Conservation (phyloP, 2,888 invertebrate species). For the Apeira syringaria region DNA sequence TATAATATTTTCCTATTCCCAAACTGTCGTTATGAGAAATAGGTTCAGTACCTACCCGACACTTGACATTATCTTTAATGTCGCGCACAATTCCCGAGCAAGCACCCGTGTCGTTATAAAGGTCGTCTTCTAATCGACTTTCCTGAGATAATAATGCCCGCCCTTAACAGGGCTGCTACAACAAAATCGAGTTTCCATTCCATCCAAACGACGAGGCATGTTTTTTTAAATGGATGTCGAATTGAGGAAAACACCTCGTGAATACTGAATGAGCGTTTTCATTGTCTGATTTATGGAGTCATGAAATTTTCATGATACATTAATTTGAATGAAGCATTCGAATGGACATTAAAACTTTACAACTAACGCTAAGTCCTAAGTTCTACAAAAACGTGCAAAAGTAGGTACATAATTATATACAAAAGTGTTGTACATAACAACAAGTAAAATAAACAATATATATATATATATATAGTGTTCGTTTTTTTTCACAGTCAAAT, state of each 20-base stretch:
- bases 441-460: too few species aligned
- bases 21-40: conserved; percentile 17
- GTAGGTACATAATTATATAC: too few species aligned
- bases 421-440: too few species aligned
- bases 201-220: not conserved
- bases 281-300: not conserved
- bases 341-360: too few species aligned
- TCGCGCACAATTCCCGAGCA: conserved; percentile 34
- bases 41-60: conserved; percentile 34
- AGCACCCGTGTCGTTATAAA: conserved; percentile 28
- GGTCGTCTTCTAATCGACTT: conserved; percentile 35
- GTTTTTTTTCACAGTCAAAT: too few species aligned
- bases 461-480: too few species aligned
- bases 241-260: conserved; percentile 7
- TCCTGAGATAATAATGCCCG: conserved; percentile 28
- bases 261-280: conserved; percentile 9
- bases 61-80: conserved; percentile 48
- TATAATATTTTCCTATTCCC: conserved; percentile 9
- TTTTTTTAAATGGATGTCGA: conserved; percentile 3
- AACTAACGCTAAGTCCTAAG: too few species aligned
- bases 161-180: conserved; percentile 23
- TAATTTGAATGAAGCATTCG: not conserved
- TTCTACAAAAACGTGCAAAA: too few species aligned
- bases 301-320: not conserved
- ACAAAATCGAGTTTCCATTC: not conserved